phyloP scores from a whole-genome alignment of 2,888 invertebrate genomes.

The Hymenopus coronatus region DNA sequence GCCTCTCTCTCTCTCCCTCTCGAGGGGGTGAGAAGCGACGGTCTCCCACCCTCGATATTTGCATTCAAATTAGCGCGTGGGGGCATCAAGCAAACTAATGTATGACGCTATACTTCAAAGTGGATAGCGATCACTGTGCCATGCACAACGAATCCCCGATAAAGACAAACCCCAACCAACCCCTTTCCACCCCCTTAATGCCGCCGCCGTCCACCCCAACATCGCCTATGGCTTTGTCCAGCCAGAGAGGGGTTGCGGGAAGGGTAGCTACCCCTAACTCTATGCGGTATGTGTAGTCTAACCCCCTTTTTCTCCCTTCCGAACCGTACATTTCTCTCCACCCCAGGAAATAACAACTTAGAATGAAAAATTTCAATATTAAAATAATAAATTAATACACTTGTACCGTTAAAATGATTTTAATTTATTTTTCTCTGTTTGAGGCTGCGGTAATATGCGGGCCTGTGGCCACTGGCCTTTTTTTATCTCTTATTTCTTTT shows the following conservation, averaged over 20 bases:
- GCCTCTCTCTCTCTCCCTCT: no score
- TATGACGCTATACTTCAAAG: conserved; percentile 31
- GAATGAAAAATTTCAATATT: conserved; percentile 9
- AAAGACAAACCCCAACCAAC: neutral
- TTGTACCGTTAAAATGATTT: conserved; percentile 1
- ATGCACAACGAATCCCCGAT: conserved; percentile 10
- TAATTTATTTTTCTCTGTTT: neutral
- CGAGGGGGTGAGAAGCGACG: neutral
- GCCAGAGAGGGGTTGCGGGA: neutral
- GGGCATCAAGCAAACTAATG: conserved; percentile 28
- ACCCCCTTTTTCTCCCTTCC: neutral
- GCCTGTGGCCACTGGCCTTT: neutral
- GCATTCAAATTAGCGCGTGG: conserved; percentile 32
- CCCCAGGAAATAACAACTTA: neutral
- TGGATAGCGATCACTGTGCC: conserved; percentile 23
- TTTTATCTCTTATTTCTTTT: neutral
- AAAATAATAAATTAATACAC: conserved; percentile 16
- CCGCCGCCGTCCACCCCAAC: neutral
- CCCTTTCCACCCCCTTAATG: neutral
- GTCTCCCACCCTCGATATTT: conserved; percentile 23
- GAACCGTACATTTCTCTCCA: neutral
- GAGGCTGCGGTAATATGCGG: neutral
- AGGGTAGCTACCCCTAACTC: neutral
- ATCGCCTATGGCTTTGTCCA: neutral
- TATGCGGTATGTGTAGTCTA: neutral